Evolutionary conservation across 2,113 vertebrate genomes (phyloP).

Genomic region (Cacatua alba): DNA sequence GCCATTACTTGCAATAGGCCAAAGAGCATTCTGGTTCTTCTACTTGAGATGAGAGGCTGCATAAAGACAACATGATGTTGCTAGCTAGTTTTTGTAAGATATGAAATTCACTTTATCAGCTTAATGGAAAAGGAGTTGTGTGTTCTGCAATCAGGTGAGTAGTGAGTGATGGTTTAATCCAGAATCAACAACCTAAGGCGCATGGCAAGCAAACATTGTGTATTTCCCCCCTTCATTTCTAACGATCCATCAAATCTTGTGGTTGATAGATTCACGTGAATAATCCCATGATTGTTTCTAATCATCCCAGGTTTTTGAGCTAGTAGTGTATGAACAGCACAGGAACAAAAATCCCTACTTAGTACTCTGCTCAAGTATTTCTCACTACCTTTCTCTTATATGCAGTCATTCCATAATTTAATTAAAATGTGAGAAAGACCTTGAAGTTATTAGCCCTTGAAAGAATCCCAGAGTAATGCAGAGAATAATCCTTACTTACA

Average conservation of each 20-base stretch:
- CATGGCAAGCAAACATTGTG: fast-evolving
- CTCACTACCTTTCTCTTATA: neutral
- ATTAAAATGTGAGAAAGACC: neutral
- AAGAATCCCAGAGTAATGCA: neutral
- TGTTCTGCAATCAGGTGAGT: neutral
- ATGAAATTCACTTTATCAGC: neutral
- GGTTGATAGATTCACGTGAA: neutral
- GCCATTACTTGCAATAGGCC: neutral
- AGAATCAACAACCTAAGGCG: neutral
- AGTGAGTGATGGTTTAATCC: neutral
- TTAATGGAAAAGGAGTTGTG: neutral
- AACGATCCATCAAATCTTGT: neutral
- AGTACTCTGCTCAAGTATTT: neutral
- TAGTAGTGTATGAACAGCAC: neutral
- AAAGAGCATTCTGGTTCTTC: neutral
- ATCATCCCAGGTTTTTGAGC: neutral
- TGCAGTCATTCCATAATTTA: neutral
- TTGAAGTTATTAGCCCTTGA: neutral
- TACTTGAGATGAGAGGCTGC: neutral
- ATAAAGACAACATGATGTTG: neutral
- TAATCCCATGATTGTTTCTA: neutral
- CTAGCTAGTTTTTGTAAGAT: neutral
- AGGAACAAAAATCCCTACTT: neutral
- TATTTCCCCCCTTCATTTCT: neutral
- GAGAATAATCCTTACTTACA: neutral